A percentile compares a stretch with the other conserved stretches of the same genome.
These are phyloP conservation scores for Ciconia nigra DNA, from an alignment of 2,797 vertebrate species.

Conservation along the genomic window DNA sequence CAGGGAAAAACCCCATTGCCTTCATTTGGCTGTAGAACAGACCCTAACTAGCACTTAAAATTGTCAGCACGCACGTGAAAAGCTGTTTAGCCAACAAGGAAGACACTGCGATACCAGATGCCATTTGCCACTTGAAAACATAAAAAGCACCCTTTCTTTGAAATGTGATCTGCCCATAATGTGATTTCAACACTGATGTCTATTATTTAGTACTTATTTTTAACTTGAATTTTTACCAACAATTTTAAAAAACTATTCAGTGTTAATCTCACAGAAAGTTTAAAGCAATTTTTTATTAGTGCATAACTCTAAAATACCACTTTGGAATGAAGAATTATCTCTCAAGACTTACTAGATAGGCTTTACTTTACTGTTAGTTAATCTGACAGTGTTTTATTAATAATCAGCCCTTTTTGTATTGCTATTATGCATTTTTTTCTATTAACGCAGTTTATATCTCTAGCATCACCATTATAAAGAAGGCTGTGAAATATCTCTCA, in stretches of 20 bases:
- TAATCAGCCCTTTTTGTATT: conserved; percentile 51
- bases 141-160: not conserved
- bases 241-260: not conserved
- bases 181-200: not conserved
- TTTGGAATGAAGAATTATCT: conserved; percentile 55
- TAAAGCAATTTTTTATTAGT: conserved; percentile 55
- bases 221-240: not conserved
- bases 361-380: conserved; percentile 55
- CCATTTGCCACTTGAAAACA: not conserved
- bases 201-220: conserved; percentile 25
- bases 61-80: not conserved
- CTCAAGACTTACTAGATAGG: conserved; percentile 45
- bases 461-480: conserved; percentile 40
- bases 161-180: not conserved
- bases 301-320: conserved; percentile 43
- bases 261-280: conserved; percentile 54
- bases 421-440: conserved; percentile 55
- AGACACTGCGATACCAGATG: not conserved
- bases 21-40: not conserved
- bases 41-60: not conserved
- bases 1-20: not conserved
- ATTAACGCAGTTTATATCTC: conserved; percentile 49
- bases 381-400: conserved; percentile 63
- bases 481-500: conserved; percentile 38
- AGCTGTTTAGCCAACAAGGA: not conserved